Percentiles rank a stretch among this genome's conserved stretches.
These are phyloP conservation scores for Tiliqua scincoides DNA, from an alignment of 2,113 vertebrate genomes.

Conservation along the genomic window DNA sequence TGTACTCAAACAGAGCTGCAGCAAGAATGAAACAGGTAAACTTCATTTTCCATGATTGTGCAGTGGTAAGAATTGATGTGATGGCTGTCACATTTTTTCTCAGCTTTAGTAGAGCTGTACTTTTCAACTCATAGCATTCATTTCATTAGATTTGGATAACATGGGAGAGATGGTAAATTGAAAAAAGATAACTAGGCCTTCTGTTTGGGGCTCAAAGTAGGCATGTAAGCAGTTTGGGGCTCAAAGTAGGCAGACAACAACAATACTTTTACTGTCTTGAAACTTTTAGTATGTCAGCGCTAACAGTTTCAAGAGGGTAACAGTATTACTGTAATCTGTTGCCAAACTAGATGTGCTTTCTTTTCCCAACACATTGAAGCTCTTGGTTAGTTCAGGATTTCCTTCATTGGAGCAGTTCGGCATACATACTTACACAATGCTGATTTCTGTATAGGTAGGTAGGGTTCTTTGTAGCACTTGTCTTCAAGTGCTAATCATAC, in stretches of 20 bases:
- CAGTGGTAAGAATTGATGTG: neutral
- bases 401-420: neutral
- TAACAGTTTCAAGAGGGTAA: too few relatives aligned
- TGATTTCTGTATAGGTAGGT: neutral
- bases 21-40: conserved; percentile 88
- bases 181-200: neutral
- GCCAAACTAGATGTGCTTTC: neutral
- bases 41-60: neutral
- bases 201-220: neutral
- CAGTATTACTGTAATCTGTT: neutral
- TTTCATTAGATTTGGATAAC: neutral
- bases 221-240: neutral
- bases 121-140: neutral
- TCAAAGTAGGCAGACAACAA: neutral
- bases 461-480: neutral
- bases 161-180: neutral
- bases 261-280: neutral
- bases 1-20: conserved; percentile 90
- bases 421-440: neutral
- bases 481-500: neutral
- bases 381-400: neutral
- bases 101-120: neutral
- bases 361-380: neutral
- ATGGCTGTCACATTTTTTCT: neutral
- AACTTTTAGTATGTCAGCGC: too few relatives aligned